phyloP scores from a whole-genome alignment of 2,113 vertebrate species.

The Myotis yumanensis region DNA sequence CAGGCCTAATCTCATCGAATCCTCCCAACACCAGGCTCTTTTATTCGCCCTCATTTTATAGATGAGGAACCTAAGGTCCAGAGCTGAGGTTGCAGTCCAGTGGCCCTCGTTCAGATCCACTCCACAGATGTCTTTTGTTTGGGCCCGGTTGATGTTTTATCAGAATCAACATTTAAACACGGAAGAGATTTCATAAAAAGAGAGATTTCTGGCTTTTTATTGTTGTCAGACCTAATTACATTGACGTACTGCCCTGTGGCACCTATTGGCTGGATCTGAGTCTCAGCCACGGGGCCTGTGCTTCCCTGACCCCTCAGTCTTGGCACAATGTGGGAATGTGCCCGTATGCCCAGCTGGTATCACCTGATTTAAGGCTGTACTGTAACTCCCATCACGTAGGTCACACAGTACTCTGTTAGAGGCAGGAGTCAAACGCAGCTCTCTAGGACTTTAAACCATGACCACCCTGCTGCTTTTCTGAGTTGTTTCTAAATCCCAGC shows the following conservation, averaged over 20 bases:
- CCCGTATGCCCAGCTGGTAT: too few relatives aligned
- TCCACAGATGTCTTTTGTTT: background rate
- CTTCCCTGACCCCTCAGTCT: background rate
- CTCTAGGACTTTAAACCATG: background rate
- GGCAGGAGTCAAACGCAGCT: background rate
- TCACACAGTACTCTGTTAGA: background rate
- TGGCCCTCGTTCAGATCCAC: background rate
- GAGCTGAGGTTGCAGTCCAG: background rate
- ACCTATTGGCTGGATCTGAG: background rate
- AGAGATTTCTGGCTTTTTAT: background rate
- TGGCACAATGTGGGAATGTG: rapidly evolving
- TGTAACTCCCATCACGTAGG: background rate
- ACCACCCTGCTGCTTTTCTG: background rate
- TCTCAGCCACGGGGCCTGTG: background rate
- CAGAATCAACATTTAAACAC: background rate
- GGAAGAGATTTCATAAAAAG: background rate
- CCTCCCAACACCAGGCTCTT: background rate
- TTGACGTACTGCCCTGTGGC: background rate
- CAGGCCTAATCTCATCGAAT: background rate
- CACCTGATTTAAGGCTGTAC: background rate
- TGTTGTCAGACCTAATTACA: background rate
- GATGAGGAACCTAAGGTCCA: background rate
- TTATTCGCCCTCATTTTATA: background rate
- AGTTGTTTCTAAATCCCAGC: background rate
- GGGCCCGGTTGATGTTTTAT: background rate